These are phyloP conservation scores for Phyllotreta cruciferae DNA, from an alignment of 2,888 invertebrate species.

Conservation along the genomic window DNA sequence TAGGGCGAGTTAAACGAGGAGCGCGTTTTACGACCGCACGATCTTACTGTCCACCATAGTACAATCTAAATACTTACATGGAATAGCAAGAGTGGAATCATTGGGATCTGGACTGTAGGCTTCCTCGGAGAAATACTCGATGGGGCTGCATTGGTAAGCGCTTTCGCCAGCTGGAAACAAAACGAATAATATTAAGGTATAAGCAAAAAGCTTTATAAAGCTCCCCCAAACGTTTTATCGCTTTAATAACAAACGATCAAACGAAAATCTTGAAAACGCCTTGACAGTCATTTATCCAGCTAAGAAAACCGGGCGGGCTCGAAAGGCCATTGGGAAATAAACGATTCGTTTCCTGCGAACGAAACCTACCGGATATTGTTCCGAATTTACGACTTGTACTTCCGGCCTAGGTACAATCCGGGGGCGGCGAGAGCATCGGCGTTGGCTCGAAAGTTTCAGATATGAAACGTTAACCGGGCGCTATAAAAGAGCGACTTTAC, in stretches of 20 bases:
- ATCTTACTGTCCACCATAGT: no score
- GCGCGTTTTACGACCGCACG: no score
- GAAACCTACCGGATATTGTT: slow-evolving; percentile 42
- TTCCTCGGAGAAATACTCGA: slow-evolving; percentile 87
- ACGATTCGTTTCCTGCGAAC: slow-evolving; percentile 26
- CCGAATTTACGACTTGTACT: slow-evolving; percentile 51
- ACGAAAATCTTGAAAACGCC: neutral
- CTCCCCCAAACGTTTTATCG: neutral
- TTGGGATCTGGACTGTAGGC: slow-evolving; percentile 87
- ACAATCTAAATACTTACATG: slow-evolving; percentile 77
- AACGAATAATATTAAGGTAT: no score
- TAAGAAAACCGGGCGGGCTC: slow-evolving; percentile 6
- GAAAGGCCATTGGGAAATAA: slow-evolving; percentile 26
- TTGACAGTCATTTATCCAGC: slow-evolving; percentile 11
- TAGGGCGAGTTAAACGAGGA: no score
- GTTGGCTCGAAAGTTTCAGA: slow-evolving; percentile 5
- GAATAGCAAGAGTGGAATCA: slow-evolving; percentile 92
- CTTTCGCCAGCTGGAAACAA: slow-evolving; percentile 71
- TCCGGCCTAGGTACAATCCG: slow-evolving; percentile 41
- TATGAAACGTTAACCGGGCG: slow-evolving; percentile 13
- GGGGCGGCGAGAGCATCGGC: neutral
- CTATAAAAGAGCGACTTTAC: slow-evolving; percentile 3
- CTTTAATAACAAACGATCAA: neutral
- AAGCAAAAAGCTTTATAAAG: neutral
- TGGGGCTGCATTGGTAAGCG: slow-evolving; percentile 77